Evolutionary conservation across 2,797 vertebrate genomes (phyloP), one percentile per base, ranked within the genome.

Genomic region (Squalus acanthias): DNA sequence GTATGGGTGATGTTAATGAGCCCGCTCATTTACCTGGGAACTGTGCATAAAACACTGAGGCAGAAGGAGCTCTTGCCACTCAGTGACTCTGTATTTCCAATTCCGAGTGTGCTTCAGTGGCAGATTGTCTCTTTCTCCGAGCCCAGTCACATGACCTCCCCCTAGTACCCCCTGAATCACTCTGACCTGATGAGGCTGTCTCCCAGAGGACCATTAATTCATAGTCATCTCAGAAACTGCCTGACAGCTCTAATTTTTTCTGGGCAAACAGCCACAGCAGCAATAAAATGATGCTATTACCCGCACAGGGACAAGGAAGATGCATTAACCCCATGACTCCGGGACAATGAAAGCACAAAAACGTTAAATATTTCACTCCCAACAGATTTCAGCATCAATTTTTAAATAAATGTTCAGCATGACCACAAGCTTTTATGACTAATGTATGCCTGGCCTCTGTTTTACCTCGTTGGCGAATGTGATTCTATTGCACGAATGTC

Each of bases 351-450:
- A 96, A 96, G 97, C 97, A 96, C 96, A 97, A 96, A 96, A 96
- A 96, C 91, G 96, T 87, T 88, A 97, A 96, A 96, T 96, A 96
- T 96, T 96, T 96, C 96, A 96, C 96, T 97, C 97, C 97, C 97
- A 46, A 15, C 96, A 96, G 97, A 96, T 79, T 96, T 96, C 95
- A 96, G 97, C 98, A 98, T 98, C 97, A 97, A 98, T 98, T 98
- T 98, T 97, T 98, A 98, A 98, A 97, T 97, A 97, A 97, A 97
- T 97, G 97, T 97, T 98, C 97, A 96, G 96, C 95, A 17, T 96
- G 92, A 96, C 96, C 95, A 74, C 96, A 87, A 96, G 96, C 96
- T 97, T 97, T 95, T 96, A 96, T 97, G 96, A 97, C 96, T 97
- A 97, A 97, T 97, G 97, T 95, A 97, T 97, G 97, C 96, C 96